phyloP scores from a whole-genome alignment of 2,113 vertebrate species.

The Oxyura jamaicensis region DNA sequence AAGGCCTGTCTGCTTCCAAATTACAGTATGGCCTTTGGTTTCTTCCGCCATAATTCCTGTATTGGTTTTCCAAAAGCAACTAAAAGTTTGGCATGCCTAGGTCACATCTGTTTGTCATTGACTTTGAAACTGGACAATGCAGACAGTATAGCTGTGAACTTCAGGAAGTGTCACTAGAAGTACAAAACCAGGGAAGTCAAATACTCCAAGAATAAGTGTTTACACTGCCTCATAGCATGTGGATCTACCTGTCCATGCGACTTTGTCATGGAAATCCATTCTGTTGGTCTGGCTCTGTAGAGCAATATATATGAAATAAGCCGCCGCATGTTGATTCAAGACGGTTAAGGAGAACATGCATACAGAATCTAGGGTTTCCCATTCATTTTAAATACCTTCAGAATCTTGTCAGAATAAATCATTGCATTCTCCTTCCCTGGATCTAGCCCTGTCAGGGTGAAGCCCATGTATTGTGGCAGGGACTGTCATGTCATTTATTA shows the following conservation, averaged over 20 bases:
- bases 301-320: background rate
- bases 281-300: background rate
- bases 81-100: background rate
- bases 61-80: background rate
- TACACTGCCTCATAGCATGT: background rate
- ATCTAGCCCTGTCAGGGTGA: conserved; percentile 31
- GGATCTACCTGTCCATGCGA: background rate
- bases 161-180: background rate
- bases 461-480: conserved; percentile 28
- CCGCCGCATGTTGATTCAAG: background rate
- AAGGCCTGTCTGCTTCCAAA: background rate
- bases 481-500: conserved; percentile 46
- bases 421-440: background rate
- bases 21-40: background rate
- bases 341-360: background rate
- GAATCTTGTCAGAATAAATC: conserved; percentile 59
- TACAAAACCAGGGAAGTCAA: background rate
- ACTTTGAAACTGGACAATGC: background rate
- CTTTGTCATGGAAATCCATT: conserved; percentile 6
- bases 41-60: background rate
- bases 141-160: background rate
- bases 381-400: conserved; percentile 40
- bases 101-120: background rate
- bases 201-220: background rate
- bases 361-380: background rate